A percentile compares a stretch with the other conserved stretches of the same genome.
These are phyloP conservation scores for Labia minor DNA, from an alignment of 2,888 invertebrate genomes.

Conservation along the genomic window DNA sequence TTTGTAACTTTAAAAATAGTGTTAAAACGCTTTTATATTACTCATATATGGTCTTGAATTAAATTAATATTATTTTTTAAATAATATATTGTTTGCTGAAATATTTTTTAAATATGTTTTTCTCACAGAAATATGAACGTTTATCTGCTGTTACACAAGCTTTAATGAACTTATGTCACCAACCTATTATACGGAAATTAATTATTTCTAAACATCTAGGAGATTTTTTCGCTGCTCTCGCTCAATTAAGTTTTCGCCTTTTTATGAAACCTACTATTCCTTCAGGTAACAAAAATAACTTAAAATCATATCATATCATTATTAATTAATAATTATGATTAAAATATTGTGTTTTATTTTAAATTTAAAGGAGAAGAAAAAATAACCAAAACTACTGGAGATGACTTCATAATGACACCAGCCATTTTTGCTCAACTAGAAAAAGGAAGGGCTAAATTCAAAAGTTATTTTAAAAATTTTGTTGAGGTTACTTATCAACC, in stretches of 20 bases:
- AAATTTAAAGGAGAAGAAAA: background rate
- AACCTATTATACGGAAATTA: conserved; percentile 44
- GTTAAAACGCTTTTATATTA: no score
- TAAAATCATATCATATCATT: background rate
- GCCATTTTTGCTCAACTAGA: conserved; percentile 43
- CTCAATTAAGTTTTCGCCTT: conserved; percentile 58
- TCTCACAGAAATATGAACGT: conserved; percentile 28
- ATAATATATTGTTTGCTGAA: no score
- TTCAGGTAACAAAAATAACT: background rate
- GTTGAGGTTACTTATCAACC: conserved; percentile 48
- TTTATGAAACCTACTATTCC: conserved; percentile 45
- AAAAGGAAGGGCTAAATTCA: conserved; percentile 43
- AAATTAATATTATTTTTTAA: no score
- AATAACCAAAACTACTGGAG: conserved; percentile 15
- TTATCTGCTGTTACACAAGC: conserved; percentile 42
- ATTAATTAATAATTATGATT: background rate
- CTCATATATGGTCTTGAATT: no score
- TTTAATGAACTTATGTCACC: conserved; percentile 39
- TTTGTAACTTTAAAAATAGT: conserved; percentile 31
- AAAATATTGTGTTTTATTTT: background rate
- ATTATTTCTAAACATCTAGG: conserved; percentile 46
- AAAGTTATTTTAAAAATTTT: conserved; percentile 41
- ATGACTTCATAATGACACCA: conserved; percentile 43
- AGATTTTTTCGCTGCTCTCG: conserved; percentile 53
- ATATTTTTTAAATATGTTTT: background rate